Conservation (phyloP, 2,888 invertebrate genomes). For the Gastracanthus pulcherrimus region DNA sequence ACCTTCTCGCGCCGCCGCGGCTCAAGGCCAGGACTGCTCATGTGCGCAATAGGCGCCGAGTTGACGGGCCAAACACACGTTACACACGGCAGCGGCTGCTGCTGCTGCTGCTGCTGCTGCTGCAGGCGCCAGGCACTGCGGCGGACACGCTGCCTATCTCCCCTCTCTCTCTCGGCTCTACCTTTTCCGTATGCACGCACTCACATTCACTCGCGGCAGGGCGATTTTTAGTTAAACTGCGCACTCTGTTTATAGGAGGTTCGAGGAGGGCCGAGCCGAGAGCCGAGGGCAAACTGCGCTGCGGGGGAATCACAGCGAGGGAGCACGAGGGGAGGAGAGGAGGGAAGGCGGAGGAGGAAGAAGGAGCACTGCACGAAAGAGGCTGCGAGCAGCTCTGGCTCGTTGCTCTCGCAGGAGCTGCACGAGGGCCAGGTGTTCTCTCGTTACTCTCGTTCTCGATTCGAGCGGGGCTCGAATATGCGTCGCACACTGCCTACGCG, state of each 20-base stretch:
- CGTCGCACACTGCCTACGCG: slow-evolving; percentile 12
- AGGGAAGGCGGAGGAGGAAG: no score
- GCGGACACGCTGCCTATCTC: slow-evolving; percentile 31
- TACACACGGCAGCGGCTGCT: slow-evolving; percentile 5
- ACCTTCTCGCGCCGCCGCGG: neutral
- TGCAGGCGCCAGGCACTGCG: slow-evolving; percentile 56
- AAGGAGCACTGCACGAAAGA: no score
- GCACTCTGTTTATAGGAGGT: no score
- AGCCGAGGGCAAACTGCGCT: neutral
- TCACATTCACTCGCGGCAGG: neutral
- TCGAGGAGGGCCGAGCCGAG: no score
- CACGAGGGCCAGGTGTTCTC: slow-evolving; percentile 54
- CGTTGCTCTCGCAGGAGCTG: neutral
- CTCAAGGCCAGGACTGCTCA: slow-evolving; percentile 57
- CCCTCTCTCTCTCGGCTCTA: no score
- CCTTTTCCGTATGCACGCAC: neutral
- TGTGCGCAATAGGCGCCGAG: slow-evolving; percentile 75
- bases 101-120: slow-evolving; percentile 18
- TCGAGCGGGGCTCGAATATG: neutral
- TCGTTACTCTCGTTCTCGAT: slow-evolving; percentile 46
- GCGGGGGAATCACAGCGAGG: no score
- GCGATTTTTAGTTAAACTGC: no score
- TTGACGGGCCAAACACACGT: no score
- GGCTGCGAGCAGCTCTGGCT: slow-evolving; percentile 9
- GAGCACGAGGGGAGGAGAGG: no score